Evolutionary conservation across 2,888 invertebrate species (phyloP).

Genomic region (Agonopterix subpropinquella): DNA sequence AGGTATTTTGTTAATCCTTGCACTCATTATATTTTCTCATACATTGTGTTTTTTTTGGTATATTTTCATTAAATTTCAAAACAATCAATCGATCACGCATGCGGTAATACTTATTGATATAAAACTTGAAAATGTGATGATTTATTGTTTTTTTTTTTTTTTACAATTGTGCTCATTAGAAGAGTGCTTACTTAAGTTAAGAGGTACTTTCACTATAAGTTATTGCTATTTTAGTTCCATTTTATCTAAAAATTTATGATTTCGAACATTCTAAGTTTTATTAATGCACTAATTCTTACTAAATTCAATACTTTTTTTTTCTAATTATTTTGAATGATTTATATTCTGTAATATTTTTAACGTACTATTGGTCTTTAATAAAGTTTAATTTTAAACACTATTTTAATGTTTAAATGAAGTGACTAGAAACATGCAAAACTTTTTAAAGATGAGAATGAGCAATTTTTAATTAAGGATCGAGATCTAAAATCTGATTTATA

Average conservation of each 20-base stretch:
- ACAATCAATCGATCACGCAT: background rate
- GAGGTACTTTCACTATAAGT: slow-evolving; percentile 41
- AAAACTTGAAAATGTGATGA: background rate
- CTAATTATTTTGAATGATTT: slow-evolving; percentile 40
- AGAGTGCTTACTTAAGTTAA: slow-evolving; percentile 40
- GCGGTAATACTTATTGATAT: background rate
- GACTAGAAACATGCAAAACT: slow-evolving; percentile 50
- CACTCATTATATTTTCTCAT: no score
- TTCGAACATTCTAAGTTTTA: slow-evolving; percentile 45
- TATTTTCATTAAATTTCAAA: background rate
- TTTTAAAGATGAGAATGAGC: slow-evolving; percentile 52
- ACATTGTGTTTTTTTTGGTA: no score
- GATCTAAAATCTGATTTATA: slow-evolving; percentile 16
- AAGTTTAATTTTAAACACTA: slow-evolving; percentile 38
- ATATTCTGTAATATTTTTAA: slow-evolving; percentile 52
- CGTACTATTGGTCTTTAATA: slow-evolving; percentile 69
- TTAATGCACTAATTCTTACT: slow-evolving; percentile 48
- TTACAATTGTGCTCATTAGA: slow-evolving; percentile 15
- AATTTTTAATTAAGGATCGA: slow-evolving; percentile 34
- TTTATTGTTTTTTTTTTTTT: no score
- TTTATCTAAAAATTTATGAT: slow-evolving; percentile 28
- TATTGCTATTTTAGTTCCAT: slow-evolving; percentile 49
- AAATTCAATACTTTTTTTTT: slow-evolving; percentile 38
- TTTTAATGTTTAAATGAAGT: slow-evolving; percentile 45
- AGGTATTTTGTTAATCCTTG: no score